phyloP scores from a whole-genome alignment of 2,113 vertebrate genomes.

The Egretta garzetta region DNA sequence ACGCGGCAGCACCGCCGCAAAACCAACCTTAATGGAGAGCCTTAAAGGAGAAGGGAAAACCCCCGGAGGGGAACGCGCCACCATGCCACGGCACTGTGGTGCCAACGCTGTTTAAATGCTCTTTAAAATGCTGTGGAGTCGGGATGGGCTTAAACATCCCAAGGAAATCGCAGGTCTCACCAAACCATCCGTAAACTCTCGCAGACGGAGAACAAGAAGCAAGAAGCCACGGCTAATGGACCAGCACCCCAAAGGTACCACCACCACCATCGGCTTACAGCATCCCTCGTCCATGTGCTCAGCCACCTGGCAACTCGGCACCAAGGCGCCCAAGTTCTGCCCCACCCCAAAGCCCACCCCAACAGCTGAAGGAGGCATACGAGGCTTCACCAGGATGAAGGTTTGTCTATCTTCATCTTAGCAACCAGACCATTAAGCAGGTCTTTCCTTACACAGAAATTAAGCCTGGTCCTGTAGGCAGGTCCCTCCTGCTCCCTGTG shows the following conservation, averaged over 20 bases:
- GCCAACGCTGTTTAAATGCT: rapidly evolving
- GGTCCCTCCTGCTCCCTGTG: not conserved
- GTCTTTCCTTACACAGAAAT: not conserved
- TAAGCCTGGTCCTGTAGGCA: rapidly evolving
- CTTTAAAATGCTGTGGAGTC: rapidly evolving
- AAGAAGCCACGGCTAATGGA: rapidly evolving
- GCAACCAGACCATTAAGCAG: not conserved
- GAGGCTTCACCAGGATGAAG: not conserved
- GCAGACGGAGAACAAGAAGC: not conserved
- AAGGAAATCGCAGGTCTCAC: rapidly evolving
- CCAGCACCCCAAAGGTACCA: not conserved
- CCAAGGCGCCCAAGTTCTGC: rapidly evolving
- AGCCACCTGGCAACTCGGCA: rapidly evolving
- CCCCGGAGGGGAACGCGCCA: rapidly evolving
- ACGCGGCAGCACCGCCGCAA: not conserved
- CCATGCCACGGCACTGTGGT: rapidly evolving
- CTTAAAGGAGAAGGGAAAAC: not conserved
- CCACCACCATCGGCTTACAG: rapidly evolving
- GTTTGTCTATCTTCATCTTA: not conserved
- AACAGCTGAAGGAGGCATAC: rapidly evolving
- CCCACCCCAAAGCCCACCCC: not conserved
- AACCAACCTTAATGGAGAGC: not conserved
- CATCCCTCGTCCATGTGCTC: rapidly evolving
- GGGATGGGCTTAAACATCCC: rapidly evolving
- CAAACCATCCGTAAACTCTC: rapidly evolving